Base-by-base conservation (phyloP, 1,140 invertebrate genomes). In the Mamestra configurata region DNA sequence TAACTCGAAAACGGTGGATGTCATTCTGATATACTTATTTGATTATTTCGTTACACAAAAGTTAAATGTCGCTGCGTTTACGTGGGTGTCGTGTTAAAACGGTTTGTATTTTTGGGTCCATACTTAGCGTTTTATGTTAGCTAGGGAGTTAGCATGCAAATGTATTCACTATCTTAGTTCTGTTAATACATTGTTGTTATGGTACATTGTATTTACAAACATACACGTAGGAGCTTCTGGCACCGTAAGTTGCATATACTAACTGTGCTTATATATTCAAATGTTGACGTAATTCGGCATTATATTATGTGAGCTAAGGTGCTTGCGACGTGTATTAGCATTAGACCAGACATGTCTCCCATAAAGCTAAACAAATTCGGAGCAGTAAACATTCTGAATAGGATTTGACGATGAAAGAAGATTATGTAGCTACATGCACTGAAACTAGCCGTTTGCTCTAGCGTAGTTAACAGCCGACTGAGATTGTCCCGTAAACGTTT, bases 21-120 rank as follows among this genome's bases (percentile, higher is more conserved):
- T 76, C 5, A 49, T 76, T 61, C 40, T 70, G 66, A 70, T 70
- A 51, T 49, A 51, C 73, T 76, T 76, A 76, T 76, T 64, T 76
- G 70, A 57, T 76, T 76, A 76, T 76, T 64, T 76, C 57, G 57
- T 27, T 49, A n/a, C 0, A 76, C 43, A 64, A 61, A 72, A 72
- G 49, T 57, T 76, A 76, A 27, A 64, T 70, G 22, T 27, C 35
- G 53, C 37, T 75, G 4, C 37, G 22, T 27, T 37, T 18, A 37
- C 27, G 37, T 40, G 53, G 51, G 71, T 73, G 13, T 18, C 5
- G 1, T 31, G 24, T 37, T 18, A 15, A 53, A 27, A 7, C 11
- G 40, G 11, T 49, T 31, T 70, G n/a, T 49, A 15, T 70, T 70
- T 70, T 66, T 66, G 61, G 35, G 18, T 20, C 18, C 18, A 66